These are phyloP conservation scores for Mesoclemmys tuberculata DNA, from an alignment of 2,113 vertebrate genomes.

Conservation along the genomic window DNA sequence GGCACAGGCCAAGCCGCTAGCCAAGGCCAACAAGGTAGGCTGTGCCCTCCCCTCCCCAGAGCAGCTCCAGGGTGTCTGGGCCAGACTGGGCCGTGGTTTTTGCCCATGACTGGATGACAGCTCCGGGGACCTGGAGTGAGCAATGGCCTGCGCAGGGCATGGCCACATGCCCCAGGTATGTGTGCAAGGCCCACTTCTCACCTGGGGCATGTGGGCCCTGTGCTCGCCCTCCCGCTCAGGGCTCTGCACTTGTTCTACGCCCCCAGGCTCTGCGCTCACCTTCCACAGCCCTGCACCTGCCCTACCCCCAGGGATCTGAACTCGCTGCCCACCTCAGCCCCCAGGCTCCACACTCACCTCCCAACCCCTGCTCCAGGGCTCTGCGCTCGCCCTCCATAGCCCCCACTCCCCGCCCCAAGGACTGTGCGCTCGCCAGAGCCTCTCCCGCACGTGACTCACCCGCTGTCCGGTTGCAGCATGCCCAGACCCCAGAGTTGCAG, in stretches of 20 bases:
- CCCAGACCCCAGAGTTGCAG: constrained; percentile 95
- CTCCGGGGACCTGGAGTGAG: not conserved
- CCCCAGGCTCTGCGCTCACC: too few relatives aligned
- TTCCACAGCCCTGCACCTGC: too few relatives aligned
- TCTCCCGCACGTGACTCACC: constrained; percentile 75
- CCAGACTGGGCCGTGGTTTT: too few relatives aligned
- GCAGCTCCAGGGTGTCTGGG: not conserved
- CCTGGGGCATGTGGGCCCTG: not conserved
- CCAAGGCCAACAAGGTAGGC: too few relatives aligned
- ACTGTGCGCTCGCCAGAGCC: rapidly evolving
- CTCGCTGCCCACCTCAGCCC: rapidly evolving
- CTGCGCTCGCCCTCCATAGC: not conserved
- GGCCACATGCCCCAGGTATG: not conserved
- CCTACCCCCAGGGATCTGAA: too few relatives aligned
- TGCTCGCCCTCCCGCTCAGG: too few relatives aligned
- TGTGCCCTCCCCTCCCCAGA: too few relatives aligned
- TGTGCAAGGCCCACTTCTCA: constrained; percentile 28
- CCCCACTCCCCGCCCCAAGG: rapidly evolving
- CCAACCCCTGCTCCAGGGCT: rapidly evolving
- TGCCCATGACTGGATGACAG: not conserved
- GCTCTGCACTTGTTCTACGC: too few relatives aligned
- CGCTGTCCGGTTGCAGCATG: constrained; percentile 78
- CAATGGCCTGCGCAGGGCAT: not conserved
- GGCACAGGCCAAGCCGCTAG: not conserved
- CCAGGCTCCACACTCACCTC: rapidly evolving